Evolutionary conservation across 2,888 invertebrate genomes (phyloP).

Genomic region (Amphipoea oculea): DNA sequence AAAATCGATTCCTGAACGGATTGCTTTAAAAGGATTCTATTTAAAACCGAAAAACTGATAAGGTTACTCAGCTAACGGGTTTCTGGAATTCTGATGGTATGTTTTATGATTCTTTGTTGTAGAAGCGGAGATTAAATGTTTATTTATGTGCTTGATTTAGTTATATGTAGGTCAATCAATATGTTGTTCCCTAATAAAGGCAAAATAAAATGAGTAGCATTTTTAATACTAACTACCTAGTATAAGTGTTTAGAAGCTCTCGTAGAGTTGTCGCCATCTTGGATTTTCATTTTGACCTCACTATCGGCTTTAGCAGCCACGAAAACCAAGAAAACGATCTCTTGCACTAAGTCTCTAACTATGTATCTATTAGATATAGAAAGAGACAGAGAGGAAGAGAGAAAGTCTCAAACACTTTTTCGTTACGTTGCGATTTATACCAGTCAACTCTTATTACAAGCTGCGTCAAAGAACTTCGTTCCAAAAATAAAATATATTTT

Average conservation of each 20-base stretch:
- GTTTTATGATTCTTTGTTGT: not conserved
- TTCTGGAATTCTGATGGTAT: constrained; percentile 21
- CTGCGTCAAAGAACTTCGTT: not conserved
- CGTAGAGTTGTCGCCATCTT: not conserved
- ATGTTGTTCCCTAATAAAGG: constrained; percentile 1
- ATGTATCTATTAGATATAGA: not conserved
- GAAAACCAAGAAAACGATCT: not conserved
- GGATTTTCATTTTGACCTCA: not conserved
- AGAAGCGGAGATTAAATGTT: not conserved
- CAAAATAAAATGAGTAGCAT: not conserved
- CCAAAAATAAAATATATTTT: not conserved
- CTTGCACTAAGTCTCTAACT: not conserved
- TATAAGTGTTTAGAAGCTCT: not conserved
- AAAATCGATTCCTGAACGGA: constrained; percentile 50
- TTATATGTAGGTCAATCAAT: not conserved
- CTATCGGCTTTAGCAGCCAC: not conserved
- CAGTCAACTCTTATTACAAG: not conserved
- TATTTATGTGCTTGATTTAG: not conserved
- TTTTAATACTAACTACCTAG: too few relatives aligned
- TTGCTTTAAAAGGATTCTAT: constrained; percentile 37
- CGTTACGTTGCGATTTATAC: not conserved
- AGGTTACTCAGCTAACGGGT: constrained; percentile 41
- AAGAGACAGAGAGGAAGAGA: not conserved
- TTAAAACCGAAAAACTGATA: constrained; percentile 50
- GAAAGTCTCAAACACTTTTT: not conserved